Conservation (phyloP, 1,140 invertebrate species). For the Caenorhabditis tropicalis region DNA sequence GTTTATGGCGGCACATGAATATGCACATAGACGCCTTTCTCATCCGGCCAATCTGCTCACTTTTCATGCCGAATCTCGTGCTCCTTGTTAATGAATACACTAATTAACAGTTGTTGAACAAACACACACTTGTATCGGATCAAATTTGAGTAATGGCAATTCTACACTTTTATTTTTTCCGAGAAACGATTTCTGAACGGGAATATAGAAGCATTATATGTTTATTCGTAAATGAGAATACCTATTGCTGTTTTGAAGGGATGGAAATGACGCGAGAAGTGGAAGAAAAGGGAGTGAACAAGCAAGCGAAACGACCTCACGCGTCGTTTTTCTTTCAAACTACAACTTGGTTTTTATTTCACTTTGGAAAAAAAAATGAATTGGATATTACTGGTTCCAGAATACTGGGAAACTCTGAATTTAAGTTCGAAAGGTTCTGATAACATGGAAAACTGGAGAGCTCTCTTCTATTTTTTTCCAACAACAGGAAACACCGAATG, state of each 20-base stretch:
- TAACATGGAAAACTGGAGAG: too few species aligned
- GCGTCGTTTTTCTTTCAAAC: constrained; percentile 15
- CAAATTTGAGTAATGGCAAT: background rate
- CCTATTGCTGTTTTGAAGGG: constrained; percentile 27
- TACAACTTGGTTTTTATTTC: constrained; percentile 3
- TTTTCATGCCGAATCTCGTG: constrained; percentile 2
- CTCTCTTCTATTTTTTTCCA: too few species aligned
- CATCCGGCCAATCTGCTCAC: constrained; percentile 24
- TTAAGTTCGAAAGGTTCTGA: too few species aligned
- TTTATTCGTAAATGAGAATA: constrained; percentile 24
- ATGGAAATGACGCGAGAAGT: constrained; percentile 15
- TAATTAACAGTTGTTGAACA: background rate
- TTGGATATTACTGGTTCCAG: background rate
- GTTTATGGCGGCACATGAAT: background rate
- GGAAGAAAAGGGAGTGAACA: background rate
- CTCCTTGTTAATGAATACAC: constrained; percentile 10
- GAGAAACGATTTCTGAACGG: background rate
- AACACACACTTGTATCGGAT: background rate
- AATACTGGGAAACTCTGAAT: too few species aligned
- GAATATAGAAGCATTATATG: background rate
- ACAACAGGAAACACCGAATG: too few species aligned
- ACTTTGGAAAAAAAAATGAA: background rate
- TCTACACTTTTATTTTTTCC: background rate
- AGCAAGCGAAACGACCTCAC: constrained; percentile 32
- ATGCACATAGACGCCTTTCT: constrained; percentile 9